phyloP scores from a whole-genome alignment of 2,888 invertebrate species.

The Epinotia brunnichana region DNA sequence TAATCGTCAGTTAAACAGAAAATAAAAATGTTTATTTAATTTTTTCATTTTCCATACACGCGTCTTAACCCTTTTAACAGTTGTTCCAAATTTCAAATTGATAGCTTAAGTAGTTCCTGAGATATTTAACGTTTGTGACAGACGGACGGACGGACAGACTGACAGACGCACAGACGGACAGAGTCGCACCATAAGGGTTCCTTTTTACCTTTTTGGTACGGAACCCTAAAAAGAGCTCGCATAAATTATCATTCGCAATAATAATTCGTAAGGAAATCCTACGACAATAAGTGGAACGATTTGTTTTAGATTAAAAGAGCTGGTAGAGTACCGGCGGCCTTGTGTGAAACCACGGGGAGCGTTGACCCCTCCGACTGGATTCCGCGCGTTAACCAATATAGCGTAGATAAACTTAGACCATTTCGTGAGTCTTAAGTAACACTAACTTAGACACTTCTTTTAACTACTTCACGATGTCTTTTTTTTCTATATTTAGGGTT shows the following conservation, averaged over 20 bases:
- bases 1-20: too few relatives aligned
- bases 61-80: too few relatives aligned
- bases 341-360: slow-evolving; percentile 62
- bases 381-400: slow-evolving; percentile 55
- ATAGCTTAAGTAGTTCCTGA: too few relatives aligned
- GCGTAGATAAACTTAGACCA: slow-evolving; percentile 47
- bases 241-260: neutral
- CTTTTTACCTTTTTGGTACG: too few relatives aligned
- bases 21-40: too few relatives aligned
- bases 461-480: neutral
- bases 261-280: slow-evolving; percentile 7
- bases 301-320: slow-evolving; percentile 25
- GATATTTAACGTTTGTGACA: too few relatives aligned
- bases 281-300: slow-evolving; percentile 21
- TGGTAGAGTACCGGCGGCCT: slow-evolving; percentile 59
- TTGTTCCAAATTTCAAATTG: too few relatives aligned
- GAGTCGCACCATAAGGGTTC: too few relatives aligned
- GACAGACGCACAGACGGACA: too few relatives aligned
- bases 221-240: neutral
- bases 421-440: slow-evolving; percentile 14
- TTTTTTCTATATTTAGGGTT: neutral
- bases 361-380: slow-evolving; percentile 62
- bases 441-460: slow-evolving; percentile 13
- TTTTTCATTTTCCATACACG: too few relatives aligned
- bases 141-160: too few relatives aligned